A percentile compares a stretch with the other conserved stretches of the same genome.
phyloP scores from a whole-genome alignment of 2,888 invertebrate species.

The Yponomeuta malinellus region DNA sequence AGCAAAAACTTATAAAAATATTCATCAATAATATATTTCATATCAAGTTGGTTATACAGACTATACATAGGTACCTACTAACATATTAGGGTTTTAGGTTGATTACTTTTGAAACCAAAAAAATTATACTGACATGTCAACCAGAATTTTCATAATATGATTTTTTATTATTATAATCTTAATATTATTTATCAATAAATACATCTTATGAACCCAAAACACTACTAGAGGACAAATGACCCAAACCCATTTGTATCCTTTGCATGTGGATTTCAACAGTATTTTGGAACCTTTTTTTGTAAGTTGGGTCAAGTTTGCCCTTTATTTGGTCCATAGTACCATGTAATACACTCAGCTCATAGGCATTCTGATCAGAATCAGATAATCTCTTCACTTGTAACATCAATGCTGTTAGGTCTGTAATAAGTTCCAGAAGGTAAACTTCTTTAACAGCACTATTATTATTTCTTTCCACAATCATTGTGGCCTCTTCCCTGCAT shows the following conservation, averaged over 20 bases:
- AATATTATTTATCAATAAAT: slow-evolving; percentile 21
- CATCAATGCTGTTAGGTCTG: slow-evolving; percentile 92
- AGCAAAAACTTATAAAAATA: too few species aligned
- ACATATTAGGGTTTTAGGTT: neutral
- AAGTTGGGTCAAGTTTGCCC: slow-evolving; percentile 82
- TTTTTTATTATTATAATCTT: neutral
- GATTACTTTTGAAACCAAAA: neutral
- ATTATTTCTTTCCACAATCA: slow-evolving; percentile 85
- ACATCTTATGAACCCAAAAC: slow-evolving; percentile 9
- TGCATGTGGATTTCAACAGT: slow-evolving; percentile 94
- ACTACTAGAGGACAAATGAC: slow-evolving; percentile 51
- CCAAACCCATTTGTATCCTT: slow-evolving; percentile 87
- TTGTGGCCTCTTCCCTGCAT: slow-evolving; percentile 88
- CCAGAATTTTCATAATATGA: neutral
- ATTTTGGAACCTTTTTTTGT: slow-evolving; percentile 88
- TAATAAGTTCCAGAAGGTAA: slow-evolving; percentile 85
- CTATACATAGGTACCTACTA: too few species aligned
- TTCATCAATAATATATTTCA: too few species aligned
- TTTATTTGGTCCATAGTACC: slow-evolving; percentile 94
- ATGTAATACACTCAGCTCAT: slow-evolving; percentile 92
- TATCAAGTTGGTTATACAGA: too few species aligned
- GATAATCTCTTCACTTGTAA: slow-evolving; percentile 87
- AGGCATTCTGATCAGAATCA: slow-evolving; percentile 90
- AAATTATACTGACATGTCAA: neutral
- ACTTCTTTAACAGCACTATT: slow-evolving; percentile 77